Base-by-base conservation (phyloP, 92 coral and sea anemone species). In the Palythoa grandiflora region DNA sequence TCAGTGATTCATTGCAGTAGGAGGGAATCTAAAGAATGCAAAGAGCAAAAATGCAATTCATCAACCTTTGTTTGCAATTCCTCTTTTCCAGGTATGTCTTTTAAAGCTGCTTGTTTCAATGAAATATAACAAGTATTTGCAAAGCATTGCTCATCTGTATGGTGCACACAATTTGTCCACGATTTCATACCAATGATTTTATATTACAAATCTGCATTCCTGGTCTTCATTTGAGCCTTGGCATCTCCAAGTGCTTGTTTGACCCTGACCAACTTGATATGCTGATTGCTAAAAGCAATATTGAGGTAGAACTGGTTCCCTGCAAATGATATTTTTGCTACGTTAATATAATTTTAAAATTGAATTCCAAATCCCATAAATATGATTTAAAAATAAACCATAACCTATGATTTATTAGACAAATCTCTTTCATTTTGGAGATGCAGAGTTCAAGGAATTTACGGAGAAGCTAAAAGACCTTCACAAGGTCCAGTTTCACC, bases 21-120 rank as follows among this genome's bases (percentile, higher is more conserved):
- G 81, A 47, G 63, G 81, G 13, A 2, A 77, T 9, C 63, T 77
- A 10, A 48, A 77, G 50, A 40, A 77, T n/a, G 81, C 81, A 77
- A 77, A 77, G 81, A 61, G 11, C 60, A 38, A 16, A 11, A 77
- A 47, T 77, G 81, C 63, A 48, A 77, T 77, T 6, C 81, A 77
- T 54, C 48, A 13, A 28, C 81, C 81, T 71, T 21, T 77, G 50
- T 77, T 48, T 10, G n/a, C 28, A 19, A 52, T 48, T 77, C 81
- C 81, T 3, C 81, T 77, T 28, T 38, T 77, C 15, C 61, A 77
- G 81, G 81, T 77, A 15, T 10, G 3, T n/a, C 15, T 48, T 48
- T 28, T 77, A 55, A 55, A 55, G 17, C 61, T 55, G 61, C 61
- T 55, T 9, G 12, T 55, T 55, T 55, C 61, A 55, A 55, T 55